Evolutionary conservation across 2,888 invertebrate species (phyloP).

Genomic region (Epinotia demarniana): DNA sequence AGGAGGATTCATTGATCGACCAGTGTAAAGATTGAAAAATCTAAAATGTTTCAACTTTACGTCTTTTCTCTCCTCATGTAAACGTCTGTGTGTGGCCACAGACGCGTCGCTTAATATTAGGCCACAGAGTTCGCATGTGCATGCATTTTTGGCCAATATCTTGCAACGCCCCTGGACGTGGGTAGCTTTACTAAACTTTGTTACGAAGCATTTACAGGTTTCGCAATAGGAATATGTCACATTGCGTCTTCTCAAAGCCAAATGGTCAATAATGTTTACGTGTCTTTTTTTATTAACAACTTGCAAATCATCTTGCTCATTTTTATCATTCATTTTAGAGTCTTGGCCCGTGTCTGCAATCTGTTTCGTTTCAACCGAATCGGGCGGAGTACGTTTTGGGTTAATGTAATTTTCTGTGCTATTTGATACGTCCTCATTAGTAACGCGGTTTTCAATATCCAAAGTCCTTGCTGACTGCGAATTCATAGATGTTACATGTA

Average conservation of each 20-base stretch:
- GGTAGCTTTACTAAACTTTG: slow-evolving; percentile 48
- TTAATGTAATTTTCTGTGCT: background rate
- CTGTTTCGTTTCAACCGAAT: background rate
- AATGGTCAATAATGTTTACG: background rate
- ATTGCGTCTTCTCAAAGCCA: background rate
- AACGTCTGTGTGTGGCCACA: slow-evolving; percentile 56
- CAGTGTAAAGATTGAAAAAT: slow-evolving; percentile 63
- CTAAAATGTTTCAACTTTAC: slow-evolving; percentile 62
- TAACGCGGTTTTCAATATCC: background rate
- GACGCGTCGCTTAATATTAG: slow-evolving; percentile 60
- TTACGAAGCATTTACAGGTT: slow-evolving; percentile 65
- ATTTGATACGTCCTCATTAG: background rate
- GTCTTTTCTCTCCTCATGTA: slow-evolving; percentile 56
- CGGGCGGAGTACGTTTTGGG: background rate
- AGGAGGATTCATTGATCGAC: slow-evolving; percentile 61
- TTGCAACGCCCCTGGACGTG: slow-evolving; percentile 58
- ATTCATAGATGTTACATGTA: slow-evolving; percentile 24
- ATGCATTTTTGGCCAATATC: slow-evolving; percentile 49
- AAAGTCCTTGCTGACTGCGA: slow-evolving; percentile 15
- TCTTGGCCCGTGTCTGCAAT: background rate
- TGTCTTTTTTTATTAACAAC: background rate
- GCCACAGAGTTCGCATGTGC: slow-evolving; percentile 67
- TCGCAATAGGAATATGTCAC: slow-evolving; percentile 52
- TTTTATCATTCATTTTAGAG: background rate
- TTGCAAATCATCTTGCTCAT: background rate